These are phyloP conservation scores for Pogonophryne albipinna DNA, from an alignment of 2,797 vertebrate species.

Conservation along the genomic window DNA sequence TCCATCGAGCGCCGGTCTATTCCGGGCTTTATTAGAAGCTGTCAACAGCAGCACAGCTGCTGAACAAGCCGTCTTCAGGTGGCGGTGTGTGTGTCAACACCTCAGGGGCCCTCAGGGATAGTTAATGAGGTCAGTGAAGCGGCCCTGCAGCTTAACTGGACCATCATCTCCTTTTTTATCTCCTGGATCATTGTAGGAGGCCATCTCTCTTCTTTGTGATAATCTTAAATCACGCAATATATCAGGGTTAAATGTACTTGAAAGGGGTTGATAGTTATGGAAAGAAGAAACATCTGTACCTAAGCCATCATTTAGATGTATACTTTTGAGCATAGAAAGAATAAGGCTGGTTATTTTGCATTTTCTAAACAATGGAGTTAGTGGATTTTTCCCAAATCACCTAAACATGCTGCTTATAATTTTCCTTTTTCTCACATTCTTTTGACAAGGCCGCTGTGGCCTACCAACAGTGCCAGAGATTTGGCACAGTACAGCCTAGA, in stretches of 20 bases:
- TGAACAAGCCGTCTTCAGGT: constrained; percentile 59
- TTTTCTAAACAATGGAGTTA: not conserved
- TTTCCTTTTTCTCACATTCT: constrained; percentile 19
- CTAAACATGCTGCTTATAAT: constrained; percentile 4
- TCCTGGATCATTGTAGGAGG: constrained; percentile 14
- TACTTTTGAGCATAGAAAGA: not conserved
- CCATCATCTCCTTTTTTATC: constrained; percentile 25
- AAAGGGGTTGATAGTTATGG: constrained; percentile 7
- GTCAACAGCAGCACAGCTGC: constrained; percentile 66
- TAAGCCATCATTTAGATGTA: not conserved
- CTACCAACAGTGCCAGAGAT: constrained; percentile 43
- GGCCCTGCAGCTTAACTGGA: constrained; percentile 43
- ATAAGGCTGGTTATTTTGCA: not conserved
- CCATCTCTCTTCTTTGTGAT: constrained; percentile 10
- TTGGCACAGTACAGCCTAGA: constrained; percentile 9
- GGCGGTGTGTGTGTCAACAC: constrained; percentile 69
- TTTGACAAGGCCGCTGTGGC: constrained; percentile 23
- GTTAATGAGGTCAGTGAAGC: constrained; percentile 72
- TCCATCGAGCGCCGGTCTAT: constrained; percentile 25
- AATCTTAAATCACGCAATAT: not conserved
- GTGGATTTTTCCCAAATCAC: constrained; percentile 3
- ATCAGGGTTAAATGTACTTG: constrained; percentile 8
- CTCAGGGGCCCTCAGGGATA: constrained; percentile 32
- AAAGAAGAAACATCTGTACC: not conserved
- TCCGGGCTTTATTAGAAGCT: constrained; percentile 75